Evolutionary conservation across 2,113 vertebrate genomes (phyloP).

Genomic region (Harpagus bidentatus): DNA sequence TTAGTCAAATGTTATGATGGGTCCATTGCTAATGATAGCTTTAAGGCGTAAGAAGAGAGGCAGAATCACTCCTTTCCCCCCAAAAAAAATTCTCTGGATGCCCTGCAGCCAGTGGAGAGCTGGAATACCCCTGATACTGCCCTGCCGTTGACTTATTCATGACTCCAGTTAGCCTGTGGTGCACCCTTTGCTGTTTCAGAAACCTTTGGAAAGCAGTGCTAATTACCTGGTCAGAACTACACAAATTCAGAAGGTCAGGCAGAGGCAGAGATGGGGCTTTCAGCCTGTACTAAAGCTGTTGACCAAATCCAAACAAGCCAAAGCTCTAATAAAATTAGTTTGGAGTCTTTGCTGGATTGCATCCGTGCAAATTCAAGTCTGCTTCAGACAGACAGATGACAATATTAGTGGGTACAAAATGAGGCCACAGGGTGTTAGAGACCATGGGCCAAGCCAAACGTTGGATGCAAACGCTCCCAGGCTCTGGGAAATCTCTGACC

Average conservation of each 20-base stretch:
- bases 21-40: background rate
- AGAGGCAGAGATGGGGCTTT: background rate
- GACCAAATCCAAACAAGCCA: background rate
- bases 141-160: background rate
- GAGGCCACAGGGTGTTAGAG: background rate
- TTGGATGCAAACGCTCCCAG: background rate
- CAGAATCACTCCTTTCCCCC: background rate
- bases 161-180: background rate
- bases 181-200: background rate
- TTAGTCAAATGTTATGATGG: background rate
- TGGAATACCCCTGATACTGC: background rate
- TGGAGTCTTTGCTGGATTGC: background rate
- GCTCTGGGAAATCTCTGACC: background rate
- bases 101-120: background rate
- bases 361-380: background rate
- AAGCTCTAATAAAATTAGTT: background rate
- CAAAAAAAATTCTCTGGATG: background rate
- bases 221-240: background rate
- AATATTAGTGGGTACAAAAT: background rate
- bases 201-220: background rate
- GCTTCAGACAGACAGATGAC: background rate
- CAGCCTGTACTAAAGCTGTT: background rate
- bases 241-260: background rate
- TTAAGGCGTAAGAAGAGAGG: background rate
- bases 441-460: background rate